Evolutionary conservation across 2,888 invertebrate genomes (phyloP).

Genomic region (Heliconius aoede): DNA sequence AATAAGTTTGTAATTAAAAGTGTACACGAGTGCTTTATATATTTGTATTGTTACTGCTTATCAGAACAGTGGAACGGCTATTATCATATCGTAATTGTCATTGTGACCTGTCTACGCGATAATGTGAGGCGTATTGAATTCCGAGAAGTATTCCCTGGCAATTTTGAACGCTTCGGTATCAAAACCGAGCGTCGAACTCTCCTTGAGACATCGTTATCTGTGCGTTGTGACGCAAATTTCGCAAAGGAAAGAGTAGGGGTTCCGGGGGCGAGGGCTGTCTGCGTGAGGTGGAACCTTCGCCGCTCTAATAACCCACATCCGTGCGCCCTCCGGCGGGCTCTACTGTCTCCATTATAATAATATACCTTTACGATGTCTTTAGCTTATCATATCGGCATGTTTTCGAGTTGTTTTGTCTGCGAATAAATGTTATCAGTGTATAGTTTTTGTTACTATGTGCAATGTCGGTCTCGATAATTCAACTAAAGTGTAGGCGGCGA

Average conservation of each 20-base stretch:
- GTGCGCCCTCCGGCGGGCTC: conserved; percentile 55
- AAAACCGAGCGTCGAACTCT: conserved; percentile 38
- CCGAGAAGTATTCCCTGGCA: conserved; percentile 63
- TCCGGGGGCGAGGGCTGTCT: conserved; percentile 59
- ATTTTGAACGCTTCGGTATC: conserved; percentile 55
- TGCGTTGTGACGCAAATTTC: conserved; percentile 54
- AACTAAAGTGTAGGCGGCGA: conserved; percentile 46
- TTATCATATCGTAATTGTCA: conserved; percentile 63
- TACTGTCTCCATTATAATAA: conserved; percentile 47
- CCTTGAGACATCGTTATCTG: conserved; percentile 32
- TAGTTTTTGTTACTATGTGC: conserved; percentile 35
- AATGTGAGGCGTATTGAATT: conserved; percentile 62
- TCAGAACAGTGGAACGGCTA: conserved; percentile 60
- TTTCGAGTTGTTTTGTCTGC: conserved; percentile 40
- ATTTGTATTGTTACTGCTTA: conserved; percentile 46
- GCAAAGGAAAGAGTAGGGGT: conserved; percentile 50
- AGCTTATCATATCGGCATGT: conserved; percentile 46
- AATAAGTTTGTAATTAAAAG: conserved; percentile 10
- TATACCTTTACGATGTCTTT: conserved; percentile 47
- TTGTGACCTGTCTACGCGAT: conserved; percentile 69
- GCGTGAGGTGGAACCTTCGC: conserved; percentile 63
- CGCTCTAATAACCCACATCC: conserved; percentile 74
- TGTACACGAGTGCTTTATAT: conserved; percentile 31
- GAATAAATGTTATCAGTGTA: conserved; percentile 27
- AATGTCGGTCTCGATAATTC: conserved; percentile 37